Evolutionary conservation across 1,140 invertebrate species (phyloP), one percentile per base, ranked within the genome.

Genomic region (Cydia pomonella): DNA sequence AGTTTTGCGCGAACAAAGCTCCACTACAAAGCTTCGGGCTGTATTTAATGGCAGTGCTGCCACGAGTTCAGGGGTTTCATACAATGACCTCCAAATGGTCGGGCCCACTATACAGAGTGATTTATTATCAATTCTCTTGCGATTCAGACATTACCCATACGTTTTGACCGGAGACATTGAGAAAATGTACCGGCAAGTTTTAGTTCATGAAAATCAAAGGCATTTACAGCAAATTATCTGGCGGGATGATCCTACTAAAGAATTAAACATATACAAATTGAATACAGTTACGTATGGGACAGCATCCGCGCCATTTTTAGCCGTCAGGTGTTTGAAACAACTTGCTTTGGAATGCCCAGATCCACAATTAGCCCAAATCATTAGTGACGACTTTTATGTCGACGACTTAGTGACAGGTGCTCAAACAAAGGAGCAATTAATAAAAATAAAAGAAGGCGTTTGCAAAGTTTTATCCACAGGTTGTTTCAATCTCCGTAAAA

Each of bases 151-250:
- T 29, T 64, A 64, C 27, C 23, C 63, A 25, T 64, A 64, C 13
- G 63, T 64, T 13, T 41, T 71, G 27, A 75, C 79, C 7, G 82
- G 79, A 1, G 89, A 93, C 75, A 82, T 91, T 12, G 75, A 75
- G 13, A 84, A 89, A 79, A 92, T 92, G 86, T 93, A 87, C 72
- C 71, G 87, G 9, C 85, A 89, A 79, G 81, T 93, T 7, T 16
- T 75, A 21, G 72, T 92, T 21, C n/a, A 76, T 69, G 18, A 73
- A 38, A 73, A 85, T 41, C 76, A 88, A 73, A 41, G 59, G 25
- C 63, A 83, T 21, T 82, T 83, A 27, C 86, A 91, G 77, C 64
- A 77, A 74, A 88, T 92, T 21, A 6, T 89, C 1, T 92, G 88
- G 87, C 75, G 84, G 16, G 29, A 59, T 0, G 71, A 71, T 25